These are phyloP conservation scores for Saturnia pavonia DNA, from an alignment of 2,888 invertebrate genomes.

Conservation along the genomic window DNA sequence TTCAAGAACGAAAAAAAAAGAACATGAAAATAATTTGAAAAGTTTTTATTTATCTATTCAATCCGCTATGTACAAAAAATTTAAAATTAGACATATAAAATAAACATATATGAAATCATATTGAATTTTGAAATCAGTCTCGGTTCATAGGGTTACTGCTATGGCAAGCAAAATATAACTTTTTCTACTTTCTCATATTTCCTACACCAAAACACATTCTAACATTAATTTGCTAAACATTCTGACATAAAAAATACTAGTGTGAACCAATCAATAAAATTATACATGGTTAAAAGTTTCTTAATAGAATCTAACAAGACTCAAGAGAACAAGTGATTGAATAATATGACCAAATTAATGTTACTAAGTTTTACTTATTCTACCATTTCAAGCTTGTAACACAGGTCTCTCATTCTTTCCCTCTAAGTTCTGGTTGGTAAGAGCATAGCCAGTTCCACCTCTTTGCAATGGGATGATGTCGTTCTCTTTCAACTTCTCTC, in stretches of 20 bases:
- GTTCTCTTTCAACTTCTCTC: slow-evolving; percentile 90
- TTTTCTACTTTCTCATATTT: no score
- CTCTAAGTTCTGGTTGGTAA: slow-evolving; percentile 91
- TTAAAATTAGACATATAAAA: background rate
- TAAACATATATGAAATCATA: background rate
- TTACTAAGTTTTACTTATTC: background rate
- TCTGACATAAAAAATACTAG: no score
- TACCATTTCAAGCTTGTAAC: slow-evolving; percentile 85
- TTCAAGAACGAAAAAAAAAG: background rate
- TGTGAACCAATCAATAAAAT: no score
- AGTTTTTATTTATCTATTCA: background rate
- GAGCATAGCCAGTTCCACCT: slow-evolving; percentile 97
- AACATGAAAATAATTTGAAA: background rate
- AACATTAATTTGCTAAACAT: no score
- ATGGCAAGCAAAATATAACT: background rate
- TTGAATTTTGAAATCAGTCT: background rate
- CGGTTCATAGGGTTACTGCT: background rate
- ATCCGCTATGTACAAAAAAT: background rate
- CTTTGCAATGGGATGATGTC: slow-evolving; percentile 96
- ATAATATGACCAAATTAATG: no score
- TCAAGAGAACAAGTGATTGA: no score
- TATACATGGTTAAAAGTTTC: no score
- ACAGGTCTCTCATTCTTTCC: slow-evolving; percentile 92
- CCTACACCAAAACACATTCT: no score
- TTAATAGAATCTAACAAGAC: no score